Conservation (phyloP, 2,888 invertebrate genomes). For the Hyposoter dolosus region DNA sequence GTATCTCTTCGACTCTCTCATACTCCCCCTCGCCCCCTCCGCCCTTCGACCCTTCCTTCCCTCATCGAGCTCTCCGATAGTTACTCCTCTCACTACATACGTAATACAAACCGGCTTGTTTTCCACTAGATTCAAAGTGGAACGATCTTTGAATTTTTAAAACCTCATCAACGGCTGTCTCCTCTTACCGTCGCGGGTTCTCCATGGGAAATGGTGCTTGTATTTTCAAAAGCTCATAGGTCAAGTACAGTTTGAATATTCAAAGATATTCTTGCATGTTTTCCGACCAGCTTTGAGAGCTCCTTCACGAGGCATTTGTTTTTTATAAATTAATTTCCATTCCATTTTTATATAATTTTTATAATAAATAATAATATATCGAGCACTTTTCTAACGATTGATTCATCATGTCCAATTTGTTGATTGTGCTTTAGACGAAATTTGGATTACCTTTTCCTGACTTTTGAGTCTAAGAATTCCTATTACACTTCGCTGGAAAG, state of each 20-base stretch:
- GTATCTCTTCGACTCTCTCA: constrained; percentile 9
- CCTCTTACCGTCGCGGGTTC: background rate
- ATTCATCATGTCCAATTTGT: background rate
- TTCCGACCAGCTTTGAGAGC: background rate
- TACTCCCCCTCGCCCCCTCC: constrained; percentile 9
- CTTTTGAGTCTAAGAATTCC: background rate
- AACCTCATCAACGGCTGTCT: constrained; percentile 33
- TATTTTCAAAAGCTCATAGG: background rate
- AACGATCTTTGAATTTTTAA: constrained; percentile 63
- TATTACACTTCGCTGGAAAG: background rate
- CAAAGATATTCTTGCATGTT: background rate
- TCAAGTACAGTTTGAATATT: background rate
- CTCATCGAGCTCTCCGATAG: constrained; percentile 24
- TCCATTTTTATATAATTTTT: background rate
- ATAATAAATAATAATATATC: background rate
- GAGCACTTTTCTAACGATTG: background rate
- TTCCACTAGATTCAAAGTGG: constrained; percentile 58
- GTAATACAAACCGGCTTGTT: constrained; percentile 49
- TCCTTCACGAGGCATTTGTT: background rate
- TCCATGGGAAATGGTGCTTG: background rate
- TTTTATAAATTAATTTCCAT: background rate
- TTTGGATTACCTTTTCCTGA: background rate
- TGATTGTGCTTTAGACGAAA: background rate
- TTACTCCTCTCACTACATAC: constrained; percentile 55
- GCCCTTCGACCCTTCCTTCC: background rate